phyloP scores from a whole-genome alignment of 2,797 vertebrate genomes.

The Crenichthys baileyi region DNA sequence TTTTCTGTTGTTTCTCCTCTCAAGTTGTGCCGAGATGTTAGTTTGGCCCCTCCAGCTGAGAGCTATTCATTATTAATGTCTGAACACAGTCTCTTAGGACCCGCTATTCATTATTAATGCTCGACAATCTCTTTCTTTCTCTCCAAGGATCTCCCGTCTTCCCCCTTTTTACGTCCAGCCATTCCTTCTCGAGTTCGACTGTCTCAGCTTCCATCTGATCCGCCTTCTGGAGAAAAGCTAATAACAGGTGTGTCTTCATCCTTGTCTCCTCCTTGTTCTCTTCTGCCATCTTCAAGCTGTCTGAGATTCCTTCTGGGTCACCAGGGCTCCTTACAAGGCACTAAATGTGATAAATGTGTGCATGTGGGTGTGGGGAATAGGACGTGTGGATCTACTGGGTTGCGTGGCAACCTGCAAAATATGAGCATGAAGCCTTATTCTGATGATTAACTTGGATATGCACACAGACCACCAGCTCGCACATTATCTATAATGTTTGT shows the following conservation, averaged over 20 bases:
- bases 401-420: constrained; percentile 61
- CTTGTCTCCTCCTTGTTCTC: constrained; percentile 23
- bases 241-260: constrained; percentile 69
- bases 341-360: constrained; percentile 39
- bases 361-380: constrained; percentile 9
- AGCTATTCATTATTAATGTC: constrained; percentile 72
- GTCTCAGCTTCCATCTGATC: constrained; percentile 31
- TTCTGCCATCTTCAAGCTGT: constrained; percentile 47
- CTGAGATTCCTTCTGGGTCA: constrained; percentile 43
- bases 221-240: constrained; percentile 68
- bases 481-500: constrained; percentile 29
- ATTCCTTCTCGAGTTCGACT: constrained; percentile 29
- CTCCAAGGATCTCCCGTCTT: constrained; percentile 68
- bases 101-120: constrained; percentile 74
- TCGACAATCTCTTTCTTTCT: constrained; percentile 46
- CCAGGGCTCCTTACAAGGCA: constrained; percentile 37
- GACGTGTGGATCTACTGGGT: constrained; percentile 39
- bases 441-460: constrained; percentile 25
- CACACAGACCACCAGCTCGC: constrained; percentile 7
- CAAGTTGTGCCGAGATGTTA: constrained; percentile 48
- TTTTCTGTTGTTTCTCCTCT: constrained; percentile 33
- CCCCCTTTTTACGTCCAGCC: constrained; percentile 17
- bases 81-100: constrained; percentile 69
- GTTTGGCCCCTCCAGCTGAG: constrained; percentile 63
- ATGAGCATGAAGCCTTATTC: constrained; percentile 52